Conservation (phyloP, 2,888 invertebrate genomes). For the Acanthosepion pharaonis region DNA sequence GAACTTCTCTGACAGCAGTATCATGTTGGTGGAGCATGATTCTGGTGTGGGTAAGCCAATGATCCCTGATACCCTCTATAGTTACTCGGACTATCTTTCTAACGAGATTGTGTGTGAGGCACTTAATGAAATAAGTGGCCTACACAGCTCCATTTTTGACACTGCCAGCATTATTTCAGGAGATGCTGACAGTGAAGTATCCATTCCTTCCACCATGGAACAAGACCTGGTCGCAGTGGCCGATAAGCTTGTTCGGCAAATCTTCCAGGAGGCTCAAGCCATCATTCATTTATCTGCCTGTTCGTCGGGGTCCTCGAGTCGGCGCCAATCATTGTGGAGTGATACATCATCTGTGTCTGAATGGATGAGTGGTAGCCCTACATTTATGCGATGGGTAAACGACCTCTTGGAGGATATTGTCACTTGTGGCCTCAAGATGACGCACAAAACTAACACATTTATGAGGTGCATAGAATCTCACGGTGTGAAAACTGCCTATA, state of each 20-base stretch:
- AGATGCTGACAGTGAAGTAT: not conserved
- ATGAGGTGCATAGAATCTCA: constrained; percentile 34
- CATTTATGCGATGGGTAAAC: not conserved
- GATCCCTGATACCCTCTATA: not conserved
- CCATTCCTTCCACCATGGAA: constrained; percentile 38
- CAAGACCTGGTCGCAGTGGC: constrained; percentile 45
- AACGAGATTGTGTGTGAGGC: constrained; percentile 16
- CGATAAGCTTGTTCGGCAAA: constrained; percentile 43
- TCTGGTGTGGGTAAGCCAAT: not conserved
- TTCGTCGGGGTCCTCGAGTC: not conserved
- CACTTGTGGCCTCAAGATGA: not conserved
- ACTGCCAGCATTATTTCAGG: not conserved
- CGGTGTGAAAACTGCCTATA: constrained; percentile 35
- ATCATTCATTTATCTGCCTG: constrained; percentile 34
- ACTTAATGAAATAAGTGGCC: not conserved
- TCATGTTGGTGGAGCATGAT: not conserved
- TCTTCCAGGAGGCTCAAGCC: constrained; percentile 45
- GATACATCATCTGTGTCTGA: not conserved
- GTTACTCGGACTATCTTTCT: constrained; percentile 39
- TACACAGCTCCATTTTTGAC: not conserved
- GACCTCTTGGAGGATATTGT: constrained; percentile 10
- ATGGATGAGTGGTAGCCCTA: not conserved
- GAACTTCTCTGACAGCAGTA: not conserved
- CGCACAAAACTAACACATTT: constrained; percentile 33
- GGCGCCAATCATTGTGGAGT: constrained; percentile 40